Conservation (phyloP, 1,140 invertebrate genomes). For the Brachystomella parvula region DNA sequence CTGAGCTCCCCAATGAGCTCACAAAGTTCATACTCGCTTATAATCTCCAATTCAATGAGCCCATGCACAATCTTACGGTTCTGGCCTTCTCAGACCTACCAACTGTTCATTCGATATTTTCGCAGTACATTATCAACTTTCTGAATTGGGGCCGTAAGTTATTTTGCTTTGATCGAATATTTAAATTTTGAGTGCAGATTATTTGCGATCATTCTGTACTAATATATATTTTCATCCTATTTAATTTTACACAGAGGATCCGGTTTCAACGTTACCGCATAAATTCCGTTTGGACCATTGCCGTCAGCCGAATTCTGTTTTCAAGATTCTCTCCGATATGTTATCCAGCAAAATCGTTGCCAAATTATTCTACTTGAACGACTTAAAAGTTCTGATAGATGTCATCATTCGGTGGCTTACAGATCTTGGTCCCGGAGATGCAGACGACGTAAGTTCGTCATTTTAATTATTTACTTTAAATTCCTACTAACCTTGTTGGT, state of each 20-base stretch:
- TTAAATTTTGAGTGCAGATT: too few species aligned
- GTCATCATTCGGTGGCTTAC: conserved; percentile 79
- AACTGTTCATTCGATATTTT: conserved; percentile 74
- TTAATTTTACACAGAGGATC: conserved; percentile 61
- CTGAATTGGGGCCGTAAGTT: conserved; percentile 77
- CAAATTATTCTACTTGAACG: conserved; percentile 83
- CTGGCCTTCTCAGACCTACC: conserved; percentile 60
- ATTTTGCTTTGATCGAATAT: too few species aligned
- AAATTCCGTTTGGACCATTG: conserved; percentile 58
- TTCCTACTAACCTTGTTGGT: too few species aligned
- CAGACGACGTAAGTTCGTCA: conserved; percentile 56
- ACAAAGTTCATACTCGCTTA: conserved; percentile 75
- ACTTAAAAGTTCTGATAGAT: conserved; percentile 83
- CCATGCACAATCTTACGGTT: conserved; percentile 64
- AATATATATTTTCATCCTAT: background rate
- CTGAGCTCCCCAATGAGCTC: conserved; percentile 73
- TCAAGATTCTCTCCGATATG: conserved; percentile 79
- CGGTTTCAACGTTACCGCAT: conserved; percentile 47
- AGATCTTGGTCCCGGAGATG: conserved; percentile 76
- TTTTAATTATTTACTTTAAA: conserved; percentile 1
- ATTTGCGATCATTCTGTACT: too few species aligned
- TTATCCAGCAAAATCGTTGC: conserved; percentile 67
- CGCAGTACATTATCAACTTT: conserved; percentile 75
- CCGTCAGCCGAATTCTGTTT: conserved; percentile 68
- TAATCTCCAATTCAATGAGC: conserved; percentile 69